phyloP scores from a whole-genome alignment of 2,113 vertebrate species.

The Pachyramphus minor region DNA sequence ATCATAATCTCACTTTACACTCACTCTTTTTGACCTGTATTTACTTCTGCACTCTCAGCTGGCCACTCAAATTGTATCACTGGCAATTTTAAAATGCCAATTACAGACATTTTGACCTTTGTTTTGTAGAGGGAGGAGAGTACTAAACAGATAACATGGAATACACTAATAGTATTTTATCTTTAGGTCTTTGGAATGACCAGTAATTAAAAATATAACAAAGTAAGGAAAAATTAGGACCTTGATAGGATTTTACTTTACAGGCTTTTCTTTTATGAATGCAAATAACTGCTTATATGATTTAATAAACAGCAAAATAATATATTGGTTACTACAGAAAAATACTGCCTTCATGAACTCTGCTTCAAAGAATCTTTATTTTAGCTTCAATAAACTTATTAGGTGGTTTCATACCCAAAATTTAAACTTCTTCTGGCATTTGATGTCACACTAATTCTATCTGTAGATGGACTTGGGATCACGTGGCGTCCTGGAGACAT shows the following conservation, averaged over 20 bases:
- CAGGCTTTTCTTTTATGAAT: background rate
- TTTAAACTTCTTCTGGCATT: conserved; percentile 87
- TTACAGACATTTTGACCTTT: conserved; percentile 69
- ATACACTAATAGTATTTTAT: background rate
- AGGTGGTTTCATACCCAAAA: conserved; percentile 82
- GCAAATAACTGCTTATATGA: background rate
- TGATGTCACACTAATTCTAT: conserved; percentile 87
- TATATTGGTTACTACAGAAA: background rate
- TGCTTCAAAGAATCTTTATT: background rate
- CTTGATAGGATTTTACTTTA: background rate
- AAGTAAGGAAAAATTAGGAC: background rate
- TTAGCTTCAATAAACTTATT: background rate
- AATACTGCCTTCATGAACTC: background rate
- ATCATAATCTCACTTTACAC: conserved; percentile 32
- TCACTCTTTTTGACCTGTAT: conserved; percentile 68
- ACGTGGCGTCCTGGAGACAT: conserved; percentile 98
- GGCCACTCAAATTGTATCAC: conserved; percentile 54
- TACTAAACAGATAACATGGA: conserved; percentile 65
- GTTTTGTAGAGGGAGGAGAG: conserved; percentile 48
- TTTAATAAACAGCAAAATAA: background rate
- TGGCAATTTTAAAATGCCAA: conserved; percentile 69
- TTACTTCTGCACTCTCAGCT: conserved; percentile 73
- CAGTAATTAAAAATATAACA: background rate
- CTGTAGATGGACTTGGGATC: conserved; percentile 89
- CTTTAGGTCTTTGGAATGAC: background rate